These are phyloP conservation scores for Masnerella sp. DNA, from an alignment of 2,888 invertebrate species.

Conservation along the genomic window DNA sequence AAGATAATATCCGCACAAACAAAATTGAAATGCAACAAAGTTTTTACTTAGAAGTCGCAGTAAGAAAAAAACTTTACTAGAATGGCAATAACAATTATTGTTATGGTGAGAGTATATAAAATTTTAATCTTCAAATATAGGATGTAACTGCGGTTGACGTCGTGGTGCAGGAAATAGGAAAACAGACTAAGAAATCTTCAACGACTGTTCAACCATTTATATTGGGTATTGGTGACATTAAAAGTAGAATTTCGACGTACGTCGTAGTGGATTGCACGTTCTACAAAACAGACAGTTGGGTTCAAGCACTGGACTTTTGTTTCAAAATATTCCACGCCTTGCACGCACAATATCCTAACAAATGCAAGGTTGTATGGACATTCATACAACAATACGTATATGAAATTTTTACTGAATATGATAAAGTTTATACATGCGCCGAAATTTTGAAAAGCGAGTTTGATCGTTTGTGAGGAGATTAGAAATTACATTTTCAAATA, in stretches of 20 bases:
- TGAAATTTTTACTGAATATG: neutral
- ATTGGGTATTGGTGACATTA: constrained; percentile 18
- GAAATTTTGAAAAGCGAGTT: constrained; percentile 7
- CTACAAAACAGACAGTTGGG: constrained; percentile 25
- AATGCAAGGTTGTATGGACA: constrained; percentile 17
- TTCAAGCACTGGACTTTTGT: constrained; percentile 30
- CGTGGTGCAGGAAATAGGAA: constrained; percentile 10
- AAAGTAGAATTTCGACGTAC: constrained; percentile 7
- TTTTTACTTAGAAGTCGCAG: neutral
- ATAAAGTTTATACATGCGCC: constrained; percentile 10
- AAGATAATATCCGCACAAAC: neutral
- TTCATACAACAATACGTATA: constrained; percentile 6
- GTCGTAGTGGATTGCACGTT: constrained; percentile 18
- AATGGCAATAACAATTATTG: neutral
- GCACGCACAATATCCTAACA: constrained; percentile 15
- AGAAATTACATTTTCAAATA: neutral
- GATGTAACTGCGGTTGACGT: constrained; percentile 11
- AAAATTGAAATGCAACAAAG: constrained; percentile 5
- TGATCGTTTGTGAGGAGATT: neutral
- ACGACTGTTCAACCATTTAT: constrained; percentile 40
- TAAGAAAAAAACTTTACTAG: neutral
- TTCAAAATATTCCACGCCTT: constrained; percentile 12
- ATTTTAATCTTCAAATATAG: constrained; percentile 8
- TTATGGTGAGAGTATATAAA: too few relatives aligned
- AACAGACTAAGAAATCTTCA: constrained; percentile 7